Evolutionary conservation across 1,140 invertebrate genomes (phyloP), one percentile per base, ranked within the genome.

Genomic region (Coboldia fuscipes): DNA sequence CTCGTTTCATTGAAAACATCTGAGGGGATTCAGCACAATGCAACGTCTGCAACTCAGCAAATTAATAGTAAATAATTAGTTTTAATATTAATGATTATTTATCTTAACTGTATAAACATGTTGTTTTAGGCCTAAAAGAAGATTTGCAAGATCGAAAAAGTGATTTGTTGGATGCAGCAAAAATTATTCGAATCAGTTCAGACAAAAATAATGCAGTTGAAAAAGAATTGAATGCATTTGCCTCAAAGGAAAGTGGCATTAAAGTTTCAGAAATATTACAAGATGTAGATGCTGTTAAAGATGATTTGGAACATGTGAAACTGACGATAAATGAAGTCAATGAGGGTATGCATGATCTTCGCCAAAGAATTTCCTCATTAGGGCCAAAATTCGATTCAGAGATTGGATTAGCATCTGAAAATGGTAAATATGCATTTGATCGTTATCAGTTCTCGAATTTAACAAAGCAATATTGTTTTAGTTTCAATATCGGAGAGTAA

Each of bases 301-400:
- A n/a, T n/a, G n/a, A n/a, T n/a, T n/a, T n/a, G n/a, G n/a, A n/a
- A n/a, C n/a, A n/a, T n/a, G n/a, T n/a, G n/a, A n/a, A n/a, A n/a
- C n/a, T n/a, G n/a, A n/a, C n/a, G n/a, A n/a, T n/a, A n/a, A n/a
- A n/a, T n/a, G 56, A 62, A 27, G 46, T 68, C 24, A 48, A 63
- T 18, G 22, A 53, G 42, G 41, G 50, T 54, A 55, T 60, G 21
- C 48, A 57, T n/a, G 58, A 59, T 10, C 43, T 70, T 29, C 55
- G 55, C 19, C 56, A 62, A n/a, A n/a, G n/a, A n/a, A n/a, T n/a
- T n/a, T n/a, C 60, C 5, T 59, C 64, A 34, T 42, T 70, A 1
- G 66, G 66, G 40, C 54, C 57, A 7, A 63, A 68, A 39, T 65
- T 63, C 33, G 66, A 68, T 41, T 64, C 62, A 1, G 63, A 66